Evolutionary conservation across 1,140 invertebrate genomes (phyloP).

Genomic region (Drosophila parvula): DNA sequence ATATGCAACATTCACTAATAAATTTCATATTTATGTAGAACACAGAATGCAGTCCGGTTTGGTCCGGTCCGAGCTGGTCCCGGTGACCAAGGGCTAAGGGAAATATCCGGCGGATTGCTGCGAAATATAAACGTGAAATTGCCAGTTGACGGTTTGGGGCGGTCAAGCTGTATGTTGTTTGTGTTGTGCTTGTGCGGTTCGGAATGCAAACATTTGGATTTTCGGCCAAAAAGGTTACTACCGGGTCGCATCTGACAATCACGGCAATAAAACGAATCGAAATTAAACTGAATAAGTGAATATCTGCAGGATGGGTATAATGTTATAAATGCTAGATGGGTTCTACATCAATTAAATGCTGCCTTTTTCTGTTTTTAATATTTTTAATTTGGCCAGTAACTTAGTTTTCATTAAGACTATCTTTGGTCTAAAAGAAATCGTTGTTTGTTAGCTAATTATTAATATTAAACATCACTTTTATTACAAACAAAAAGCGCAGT

Average conservation of each 20-base stretch:
- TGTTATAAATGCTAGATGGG: neutral
- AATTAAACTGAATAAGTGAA: slow-evolving; percentile 42
- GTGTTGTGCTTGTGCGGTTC: slow-evolving; percentile 55
- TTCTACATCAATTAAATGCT: neutral
- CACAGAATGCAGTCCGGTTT: slow-evolving; percentile 45
- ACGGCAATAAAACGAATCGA: slow-evolving; percentile 70
- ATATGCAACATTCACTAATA: slow-evolving; percentile 80
- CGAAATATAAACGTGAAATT: slow-evolving; percentile 68
- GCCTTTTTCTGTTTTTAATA: neutral
- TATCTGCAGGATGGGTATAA: neutral
- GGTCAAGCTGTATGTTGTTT: slow-evolving; percentile 4
- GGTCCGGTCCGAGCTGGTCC: neutral
- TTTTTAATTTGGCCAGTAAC: neutral
- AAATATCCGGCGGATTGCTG: slow-evolving; percentile 43
- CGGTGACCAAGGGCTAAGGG: neutral
- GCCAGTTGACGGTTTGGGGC: slow-evolving; percentile 9
- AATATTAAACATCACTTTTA: too few species aligned
- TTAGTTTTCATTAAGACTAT: too few species aligned
- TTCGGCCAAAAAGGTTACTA: slow-evolving; percentile 15
- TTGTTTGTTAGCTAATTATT: too few species aligned
- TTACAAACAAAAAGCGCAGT: neutral
- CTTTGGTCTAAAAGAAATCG: too few species aligned
- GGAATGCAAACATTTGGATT: slow-evolving; percentile 60
- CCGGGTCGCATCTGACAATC: slow-evolving; percentile 56
- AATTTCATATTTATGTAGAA: slow-evolving; percentile 79